Evolutionary conservation across 2,113 vertebrate species (phyloP).

Genomic region (Odocoileus virginianus): DNA sequence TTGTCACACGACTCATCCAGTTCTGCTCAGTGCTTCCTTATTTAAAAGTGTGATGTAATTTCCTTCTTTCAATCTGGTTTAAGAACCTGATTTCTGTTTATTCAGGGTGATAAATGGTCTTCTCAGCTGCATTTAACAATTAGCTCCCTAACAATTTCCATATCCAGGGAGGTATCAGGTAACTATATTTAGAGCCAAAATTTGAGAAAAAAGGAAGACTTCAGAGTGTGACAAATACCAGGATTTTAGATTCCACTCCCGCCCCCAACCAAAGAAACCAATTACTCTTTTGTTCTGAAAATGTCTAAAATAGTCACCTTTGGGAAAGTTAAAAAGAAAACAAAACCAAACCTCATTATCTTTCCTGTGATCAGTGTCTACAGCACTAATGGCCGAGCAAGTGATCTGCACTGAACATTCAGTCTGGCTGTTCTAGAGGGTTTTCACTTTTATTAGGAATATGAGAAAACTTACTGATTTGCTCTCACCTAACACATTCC

Average conservation of each 20-base stretch:
- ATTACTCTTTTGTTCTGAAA: neutral
- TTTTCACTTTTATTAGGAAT: neutral
- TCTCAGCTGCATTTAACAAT: slow-evolving; percentile 49
- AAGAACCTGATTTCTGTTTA: slow-evolving; percentile 78
- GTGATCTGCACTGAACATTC: neutral
- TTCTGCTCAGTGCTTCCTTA: slow-evolving; percentile 81
- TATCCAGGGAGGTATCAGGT: neutral
- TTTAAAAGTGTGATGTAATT: slow-evolving; percentile 82
- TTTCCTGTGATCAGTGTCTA: neutral
- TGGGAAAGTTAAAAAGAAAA: neutral
- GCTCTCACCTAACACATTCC: neutral
- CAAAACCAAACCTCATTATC: no score
- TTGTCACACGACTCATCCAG: slow-evolving; percentile 79
- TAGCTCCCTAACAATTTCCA: slow-evolving; percentile 34
- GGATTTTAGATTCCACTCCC: neutral
- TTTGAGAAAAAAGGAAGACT: neutral
- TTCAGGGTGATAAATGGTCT: slow-evolving; percentile 66
- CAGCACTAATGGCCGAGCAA: neutral
- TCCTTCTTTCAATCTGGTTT: slow-evolving; percentile 76
- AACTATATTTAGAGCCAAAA: neutral
- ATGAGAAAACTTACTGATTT: neutral
- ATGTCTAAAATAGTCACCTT: neutral
- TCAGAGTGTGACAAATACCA: neutral
- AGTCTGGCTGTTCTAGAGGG: neutral
- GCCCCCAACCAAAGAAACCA: neutral